A percentile compares a stretch with the other conserved stretches of the same genome.
phyloP scores from a whole-genome alignment of 2,113 vertebrate species.

The Macrotis lagotis region DNA sequence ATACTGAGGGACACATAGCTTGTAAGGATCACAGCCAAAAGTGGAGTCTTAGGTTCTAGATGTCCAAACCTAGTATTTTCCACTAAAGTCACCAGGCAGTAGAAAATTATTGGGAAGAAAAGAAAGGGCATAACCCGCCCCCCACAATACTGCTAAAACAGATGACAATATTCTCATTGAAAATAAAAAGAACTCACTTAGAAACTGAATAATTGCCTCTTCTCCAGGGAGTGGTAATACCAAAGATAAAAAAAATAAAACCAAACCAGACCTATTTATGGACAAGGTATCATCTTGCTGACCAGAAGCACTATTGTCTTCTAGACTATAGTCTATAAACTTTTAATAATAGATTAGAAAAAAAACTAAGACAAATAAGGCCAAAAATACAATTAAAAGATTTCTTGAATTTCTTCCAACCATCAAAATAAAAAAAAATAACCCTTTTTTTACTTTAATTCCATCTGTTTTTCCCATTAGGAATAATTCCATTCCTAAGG shows the following conservation, averaged over 20 bases:
- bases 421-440: background rate
- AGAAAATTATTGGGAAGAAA: background rate
- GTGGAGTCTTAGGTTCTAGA: background rate
- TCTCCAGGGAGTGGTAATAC: background rate
- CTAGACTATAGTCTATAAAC: background rate
- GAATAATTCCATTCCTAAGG: conserved; percentile 18
- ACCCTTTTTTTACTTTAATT: conserved; percentile 2
- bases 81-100: background rate
- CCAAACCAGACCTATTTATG: background rate
- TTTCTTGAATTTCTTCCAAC: background rate
- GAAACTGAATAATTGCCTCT: background rate
- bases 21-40: conserved; percentile 1
- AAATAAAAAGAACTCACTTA: background rate
- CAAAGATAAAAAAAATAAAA: background rate
- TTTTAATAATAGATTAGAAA: background rate
- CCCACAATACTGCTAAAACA: background rate
- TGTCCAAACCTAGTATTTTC: background rate
- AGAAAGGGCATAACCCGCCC: background rate
- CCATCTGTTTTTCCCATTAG: background rate
- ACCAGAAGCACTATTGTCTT: background rate
- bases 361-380: conserved; percentile 31
- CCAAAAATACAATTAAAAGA: background rate
- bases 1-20: background rate
- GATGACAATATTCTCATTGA: background rate
- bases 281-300: background rate